These are phyloP conservation scores for Dunckerocampus dactyliophorus DNA, from an alignment of 2,113 vertebrate genomes.

Conservation along the genomic window DNA sequence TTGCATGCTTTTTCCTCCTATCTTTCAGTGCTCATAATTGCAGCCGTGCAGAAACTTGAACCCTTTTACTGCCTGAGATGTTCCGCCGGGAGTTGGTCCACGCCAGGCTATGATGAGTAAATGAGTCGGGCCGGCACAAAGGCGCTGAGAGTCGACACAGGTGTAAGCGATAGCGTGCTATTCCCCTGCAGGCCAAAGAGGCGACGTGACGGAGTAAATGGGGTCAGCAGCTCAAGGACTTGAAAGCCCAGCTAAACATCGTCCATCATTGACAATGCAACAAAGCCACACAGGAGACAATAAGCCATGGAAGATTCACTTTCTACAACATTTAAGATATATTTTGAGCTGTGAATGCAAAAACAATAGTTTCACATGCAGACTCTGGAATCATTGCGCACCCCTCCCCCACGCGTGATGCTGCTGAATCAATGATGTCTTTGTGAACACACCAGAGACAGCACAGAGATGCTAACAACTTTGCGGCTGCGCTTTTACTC, in stretches of 20 bases:
- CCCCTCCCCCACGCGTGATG: slow-evolving; percentile 24
- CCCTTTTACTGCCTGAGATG: neutral
- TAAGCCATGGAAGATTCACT: neutral
- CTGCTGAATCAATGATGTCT: slow-evolving; percentile 26
- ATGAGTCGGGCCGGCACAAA: neutral
- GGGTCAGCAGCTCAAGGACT: slow-evolving; percentile 44
- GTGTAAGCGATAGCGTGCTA: slow-evolving; percentile 33
- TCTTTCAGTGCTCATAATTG: neutral
- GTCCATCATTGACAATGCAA: slow-evolving; percentile 31
- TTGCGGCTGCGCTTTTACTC: slow-evolving; percentile 19
- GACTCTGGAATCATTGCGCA: neutral
- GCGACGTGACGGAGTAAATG: slow-evolving; percentile 29
- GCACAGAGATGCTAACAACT: slow-evolving; percentile 13
- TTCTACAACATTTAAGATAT: neutral
- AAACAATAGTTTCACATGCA: neutral
- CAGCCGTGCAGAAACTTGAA: slow-evolving; percentile 1
- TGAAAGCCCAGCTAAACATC: slow-evolving; percentile 38
- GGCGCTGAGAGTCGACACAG: slow-evolving; percentile 2
- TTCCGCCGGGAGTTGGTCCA: neutral
- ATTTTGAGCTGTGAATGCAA: neutral
- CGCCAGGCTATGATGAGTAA: neutral
- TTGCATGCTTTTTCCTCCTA: neutral
- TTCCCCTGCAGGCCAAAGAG: slow-evolving; percentile 20
- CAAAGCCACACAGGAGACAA: slow-evolving; percentile 19
- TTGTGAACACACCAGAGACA: slow-evolving; percentile 17